These are phyloP conservation scores for Pterophyllum scalare DNA, from an alignment of 2,113 vertebrate genomes.

Conservation along the genomic window DNA sequence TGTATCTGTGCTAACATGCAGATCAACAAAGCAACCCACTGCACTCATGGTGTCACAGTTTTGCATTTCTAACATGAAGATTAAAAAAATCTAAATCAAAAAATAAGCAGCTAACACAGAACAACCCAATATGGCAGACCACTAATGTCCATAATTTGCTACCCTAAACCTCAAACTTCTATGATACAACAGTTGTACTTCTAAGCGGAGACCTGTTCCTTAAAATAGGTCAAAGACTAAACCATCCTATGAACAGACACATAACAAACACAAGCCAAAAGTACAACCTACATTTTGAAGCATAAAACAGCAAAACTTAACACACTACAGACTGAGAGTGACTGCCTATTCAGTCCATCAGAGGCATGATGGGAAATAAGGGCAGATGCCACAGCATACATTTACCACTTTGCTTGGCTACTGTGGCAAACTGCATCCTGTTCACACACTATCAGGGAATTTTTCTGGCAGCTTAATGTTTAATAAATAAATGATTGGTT, in stretches of 20 bases:
- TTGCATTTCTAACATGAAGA: neutral
- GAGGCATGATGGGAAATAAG: neutral
- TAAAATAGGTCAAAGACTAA: neutral
- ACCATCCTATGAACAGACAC: neutral
- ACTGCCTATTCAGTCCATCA: neutral
- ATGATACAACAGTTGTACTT: neutral
- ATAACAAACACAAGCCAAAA: neutral
- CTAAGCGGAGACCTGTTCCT: neutral
- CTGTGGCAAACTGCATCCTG: neutral
- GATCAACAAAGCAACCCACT: neutral
- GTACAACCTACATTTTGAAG: neutral
- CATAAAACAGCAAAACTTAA: neutral
- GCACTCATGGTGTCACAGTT: neutral
- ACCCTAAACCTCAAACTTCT: too few species aligned
- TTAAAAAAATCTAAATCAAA: neutral
- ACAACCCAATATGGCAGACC: too few species aligned
- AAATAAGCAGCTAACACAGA: too few species aligned
- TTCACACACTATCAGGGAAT: neutral
- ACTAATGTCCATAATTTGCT: too few species aligned
- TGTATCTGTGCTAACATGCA: neutral
- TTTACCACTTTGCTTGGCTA: neutral
- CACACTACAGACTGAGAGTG: neutral
- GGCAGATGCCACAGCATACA: neutral
- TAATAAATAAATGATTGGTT: slow-evolving; percentile 9
- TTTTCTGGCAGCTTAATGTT: slow-evolving; percentile 3